These are phyloP conservation scores for Paragorgia papillata DNA, from an alignment of 92 coral and sea anemone species.

Conservation along the genomic window DNA sequence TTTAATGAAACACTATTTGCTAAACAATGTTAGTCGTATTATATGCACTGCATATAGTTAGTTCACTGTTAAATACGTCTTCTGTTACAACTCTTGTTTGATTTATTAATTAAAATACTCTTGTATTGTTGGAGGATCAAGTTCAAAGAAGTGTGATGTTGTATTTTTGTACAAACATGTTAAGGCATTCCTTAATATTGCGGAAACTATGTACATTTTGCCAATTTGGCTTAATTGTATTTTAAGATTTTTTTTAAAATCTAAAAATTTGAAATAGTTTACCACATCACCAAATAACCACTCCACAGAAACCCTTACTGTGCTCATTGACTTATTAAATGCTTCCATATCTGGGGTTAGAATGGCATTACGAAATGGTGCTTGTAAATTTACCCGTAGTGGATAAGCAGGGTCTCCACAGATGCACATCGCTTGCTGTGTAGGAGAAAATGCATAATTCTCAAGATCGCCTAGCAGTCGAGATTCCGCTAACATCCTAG, in stretches of 20 bases:
- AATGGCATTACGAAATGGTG: slow-evolving; percentile 18
- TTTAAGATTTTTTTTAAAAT: slow-evolving; percentile 16
- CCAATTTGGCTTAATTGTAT: slow-evolving; percentile 13
- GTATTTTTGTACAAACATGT: slow-evolving; percentile 17
- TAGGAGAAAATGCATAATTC: slow-evolving; percentile 14
- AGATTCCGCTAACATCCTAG: slow-evolving; percentile 27
- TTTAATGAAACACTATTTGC: background rate
- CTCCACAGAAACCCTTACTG: slow-evolving; percentile 25
- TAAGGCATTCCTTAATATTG: slow-evolving; percentile 16
- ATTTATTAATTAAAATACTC: slow-evolving; percentile 13
- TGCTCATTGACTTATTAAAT: slow-evolving; percentile 22
- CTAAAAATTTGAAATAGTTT: slow-evolving; percentile 20
- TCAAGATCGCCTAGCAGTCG: background rate
- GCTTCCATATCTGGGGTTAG: slow-evolving; percentile 18
- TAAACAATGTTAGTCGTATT: background rate
- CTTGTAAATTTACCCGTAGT: slow-evolving; percentile 12
- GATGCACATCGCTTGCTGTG: slow-evolving; percentile 8
- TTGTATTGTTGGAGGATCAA: slow-evolving; percentile 21
- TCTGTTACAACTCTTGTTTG: background rate
- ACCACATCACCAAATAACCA: slow-evolving; percentile 26
- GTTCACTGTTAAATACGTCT: background rate
- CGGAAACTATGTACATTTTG: slow-evolving; percentile 29
- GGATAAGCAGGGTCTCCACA: slow-evolving; percentile 38
- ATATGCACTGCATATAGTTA: too few species aligned
- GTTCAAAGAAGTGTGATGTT: slow-evolving; percentile 18